These are phyloP conservation scores for Cyprinodon brontotheroides DNA, from an alignment of 2,113 vertebrate species.

Conservation along the genomic window DNA sequence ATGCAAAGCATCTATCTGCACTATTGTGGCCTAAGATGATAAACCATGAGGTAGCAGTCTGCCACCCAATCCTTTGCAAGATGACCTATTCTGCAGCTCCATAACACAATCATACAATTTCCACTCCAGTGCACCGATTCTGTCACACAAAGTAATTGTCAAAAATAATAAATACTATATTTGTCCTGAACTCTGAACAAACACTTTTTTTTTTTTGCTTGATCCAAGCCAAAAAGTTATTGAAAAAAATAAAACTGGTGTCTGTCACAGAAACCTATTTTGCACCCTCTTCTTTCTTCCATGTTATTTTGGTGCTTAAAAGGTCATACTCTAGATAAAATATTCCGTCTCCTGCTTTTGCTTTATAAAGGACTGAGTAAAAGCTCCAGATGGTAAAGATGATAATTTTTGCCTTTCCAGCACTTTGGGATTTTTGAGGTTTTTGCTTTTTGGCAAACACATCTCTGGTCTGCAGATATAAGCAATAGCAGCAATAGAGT, in stretches of 20 bases:
- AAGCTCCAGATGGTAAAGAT: background rate
- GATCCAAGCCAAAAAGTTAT: background rate
- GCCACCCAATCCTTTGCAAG: conserved; percentile 4
- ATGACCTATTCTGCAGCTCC: conserved; percentile 14
- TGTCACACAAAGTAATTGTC: background rate
- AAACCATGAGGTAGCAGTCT: conserved; percentile 1
- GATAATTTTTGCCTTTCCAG: too few species aligned
- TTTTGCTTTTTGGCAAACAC: too few species aligned
- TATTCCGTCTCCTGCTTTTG: background rate
- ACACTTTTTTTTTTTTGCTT: background rate
- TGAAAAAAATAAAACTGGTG: background rate
- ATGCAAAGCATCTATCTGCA: conserved; percentile 36
- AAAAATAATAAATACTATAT: background rate
- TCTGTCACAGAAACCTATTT: background rate
- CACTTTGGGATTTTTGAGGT: background rate
- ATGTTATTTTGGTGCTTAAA: background rate
- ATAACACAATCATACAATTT: background rate
- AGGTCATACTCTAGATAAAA: background rate
- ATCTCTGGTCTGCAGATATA: too few species aligned
- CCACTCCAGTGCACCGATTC: background rate
- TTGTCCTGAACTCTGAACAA: background rate
- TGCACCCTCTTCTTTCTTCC: background rate
- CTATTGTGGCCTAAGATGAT: conserved; percentile 32
- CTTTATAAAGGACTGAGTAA: background rate
- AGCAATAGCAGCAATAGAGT: too few species aligned